A percentile compares a stretch with the other conserved stretches of the same genome.
Conservation (phyloP, 30 jellyfish, hydroid and myxozoan species). For the Turritopsis rubra region DNA sequence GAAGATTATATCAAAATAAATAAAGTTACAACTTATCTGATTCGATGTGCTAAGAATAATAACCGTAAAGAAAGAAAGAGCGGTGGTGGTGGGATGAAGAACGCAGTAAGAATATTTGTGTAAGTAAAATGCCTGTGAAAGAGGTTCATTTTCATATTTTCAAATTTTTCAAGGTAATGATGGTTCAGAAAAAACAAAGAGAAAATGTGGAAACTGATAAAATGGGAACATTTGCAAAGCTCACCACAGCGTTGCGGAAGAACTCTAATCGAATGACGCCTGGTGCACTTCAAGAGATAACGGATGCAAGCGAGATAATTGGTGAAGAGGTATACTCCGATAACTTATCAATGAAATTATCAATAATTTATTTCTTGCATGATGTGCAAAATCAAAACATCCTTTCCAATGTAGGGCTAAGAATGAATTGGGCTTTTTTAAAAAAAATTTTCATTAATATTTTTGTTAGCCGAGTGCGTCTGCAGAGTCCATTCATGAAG, state of each 20-base stretch:
- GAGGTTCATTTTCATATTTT: no score
- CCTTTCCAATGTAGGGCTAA: no score
- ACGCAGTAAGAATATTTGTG: slow-evolving; percentile 1
- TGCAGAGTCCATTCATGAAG: background rate
- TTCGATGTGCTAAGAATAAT: slow-evolving; percentile 36
- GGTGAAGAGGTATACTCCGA: slow-evolving; percentile 10
- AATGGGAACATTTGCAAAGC: slow-evolving; percentile 1
- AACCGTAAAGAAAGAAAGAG: no score
- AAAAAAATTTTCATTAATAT: no score
- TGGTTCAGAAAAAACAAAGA: slow-evolving; percentile 16
- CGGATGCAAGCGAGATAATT: background rate
- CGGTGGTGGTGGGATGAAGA: slow-evolving; percentile 14
- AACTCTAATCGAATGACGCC: background rate
- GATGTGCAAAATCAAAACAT: no score
- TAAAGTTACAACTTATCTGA: slow-evolving; percentile 52
- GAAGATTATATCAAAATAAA: slow-evolving; percentile 65
- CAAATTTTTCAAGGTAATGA: background rate
- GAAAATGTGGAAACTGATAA: background rate
- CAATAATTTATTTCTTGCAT: no score
- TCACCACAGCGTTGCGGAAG: background rate
- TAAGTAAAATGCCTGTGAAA: no score
- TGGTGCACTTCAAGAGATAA: background rate
- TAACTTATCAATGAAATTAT: no score
- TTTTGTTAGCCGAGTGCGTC: background rate
- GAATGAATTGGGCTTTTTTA: no score